phyloP scores from a whole-genome alignment of 2,113 vertebrate genomes.

The Rhinolophus sinicus region DNA sequence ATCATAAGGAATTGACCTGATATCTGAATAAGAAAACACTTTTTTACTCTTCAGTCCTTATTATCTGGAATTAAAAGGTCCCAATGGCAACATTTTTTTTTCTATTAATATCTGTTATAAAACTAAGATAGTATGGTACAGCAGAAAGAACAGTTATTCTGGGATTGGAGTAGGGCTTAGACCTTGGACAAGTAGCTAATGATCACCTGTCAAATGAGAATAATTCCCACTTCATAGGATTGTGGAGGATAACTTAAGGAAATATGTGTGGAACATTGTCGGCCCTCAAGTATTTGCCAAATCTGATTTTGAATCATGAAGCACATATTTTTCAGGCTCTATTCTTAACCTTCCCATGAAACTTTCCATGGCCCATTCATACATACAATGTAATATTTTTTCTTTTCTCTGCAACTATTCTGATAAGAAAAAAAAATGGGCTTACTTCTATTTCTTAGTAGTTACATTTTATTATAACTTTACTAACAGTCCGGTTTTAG shows the following conservation, averaged over 20 bases:
- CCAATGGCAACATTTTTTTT: neutral
- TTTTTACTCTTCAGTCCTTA: neutral
- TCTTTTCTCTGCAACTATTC: neutral
- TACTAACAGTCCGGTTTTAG: neutral
- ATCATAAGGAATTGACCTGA: neutral
- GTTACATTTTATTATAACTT: neutral
- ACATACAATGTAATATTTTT: neutral
- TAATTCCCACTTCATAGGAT: neutral
- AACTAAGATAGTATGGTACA: neutral
- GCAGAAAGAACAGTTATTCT: neutral
- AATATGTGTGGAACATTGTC: neutral
- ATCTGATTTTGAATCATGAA: neutral
- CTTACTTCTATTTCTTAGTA: neutral
- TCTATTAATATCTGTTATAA: neutral
- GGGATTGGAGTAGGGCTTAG: neutral
- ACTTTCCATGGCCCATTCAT: neutral
- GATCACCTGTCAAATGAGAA: neutral
- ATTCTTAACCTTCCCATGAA: conserved; percentile 30
- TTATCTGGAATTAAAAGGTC: neutral
- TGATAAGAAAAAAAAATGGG: neutral
- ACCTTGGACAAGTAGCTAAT: neutral
- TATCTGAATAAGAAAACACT: neutral
- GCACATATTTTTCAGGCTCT: neutral
- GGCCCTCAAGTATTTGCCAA: neutral
- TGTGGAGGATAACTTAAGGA: neutral